Percentiles rank a stretch among this genome's conserved stretches.
These are phyloP conservation scores for Pagrus major DNA, from an alignment of 2,113 vertebrate species.

Conservation along the genomic window DNA sequence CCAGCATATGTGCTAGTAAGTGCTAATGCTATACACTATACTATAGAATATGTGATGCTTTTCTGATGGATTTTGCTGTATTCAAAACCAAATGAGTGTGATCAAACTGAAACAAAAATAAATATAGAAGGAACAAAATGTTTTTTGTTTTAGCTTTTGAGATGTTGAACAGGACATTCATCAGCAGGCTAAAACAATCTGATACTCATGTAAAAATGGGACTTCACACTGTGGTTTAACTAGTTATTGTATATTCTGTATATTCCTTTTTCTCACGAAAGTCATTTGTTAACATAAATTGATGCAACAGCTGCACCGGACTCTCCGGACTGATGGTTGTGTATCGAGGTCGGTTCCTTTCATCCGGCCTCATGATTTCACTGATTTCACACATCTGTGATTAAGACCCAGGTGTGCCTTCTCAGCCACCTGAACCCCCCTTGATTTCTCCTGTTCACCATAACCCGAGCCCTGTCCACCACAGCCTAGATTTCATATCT, in stretches of 20 bases:
- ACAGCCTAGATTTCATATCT: not conserved
- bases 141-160: not conserved
- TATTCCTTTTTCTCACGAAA: not conserved
- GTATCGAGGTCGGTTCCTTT: not conserved
- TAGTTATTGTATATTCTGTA: not conserved
- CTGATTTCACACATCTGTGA: conserved; percentile 6
- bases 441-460: not conserved
- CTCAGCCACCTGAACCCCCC: conserved; percentile 12
- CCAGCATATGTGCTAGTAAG: not conserved
- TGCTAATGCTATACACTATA: too few species aligned
- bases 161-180: not conserved
- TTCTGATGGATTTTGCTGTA: too few species aligned
- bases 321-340: not conserved
- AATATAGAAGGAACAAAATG: not conserved
- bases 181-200: not conserved
- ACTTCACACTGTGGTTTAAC: not conserved
- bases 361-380: conserved; percentile 3
- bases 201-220: not conserved
- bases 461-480: not conserved
- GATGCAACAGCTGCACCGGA: not conserved
- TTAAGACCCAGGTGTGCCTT: not conserved
- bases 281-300: not conserved
- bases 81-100: too few species aligned
- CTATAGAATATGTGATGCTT: too few species aligned
- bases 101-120: too few species aligned